Conservation (phyloP, 2,113 vertebrate species). For the Tetrax tetrax region DNA sequence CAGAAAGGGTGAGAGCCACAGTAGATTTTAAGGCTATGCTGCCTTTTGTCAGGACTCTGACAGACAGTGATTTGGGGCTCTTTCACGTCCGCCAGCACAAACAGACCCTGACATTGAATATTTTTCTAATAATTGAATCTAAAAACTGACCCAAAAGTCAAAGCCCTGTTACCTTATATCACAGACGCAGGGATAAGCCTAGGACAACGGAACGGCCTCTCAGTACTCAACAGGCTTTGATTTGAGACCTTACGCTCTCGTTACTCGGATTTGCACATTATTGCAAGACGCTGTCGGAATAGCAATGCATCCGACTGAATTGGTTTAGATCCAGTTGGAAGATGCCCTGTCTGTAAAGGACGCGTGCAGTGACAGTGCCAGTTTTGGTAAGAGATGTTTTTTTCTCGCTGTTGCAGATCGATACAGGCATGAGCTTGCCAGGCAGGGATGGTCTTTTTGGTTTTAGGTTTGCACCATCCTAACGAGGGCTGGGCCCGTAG, state of each 20-base stretch:
- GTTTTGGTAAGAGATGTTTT: neutral
- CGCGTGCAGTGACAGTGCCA: neutral
- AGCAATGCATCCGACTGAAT: neutral
- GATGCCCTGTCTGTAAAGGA: neutral
- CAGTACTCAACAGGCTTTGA: neutral
- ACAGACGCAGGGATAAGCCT: fast-evolving
- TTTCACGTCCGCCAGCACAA: neutral
- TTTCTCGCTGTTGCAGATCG: neutral
- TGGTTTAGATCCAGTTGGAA: neutral
- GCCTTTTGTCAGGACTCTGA: neutral
- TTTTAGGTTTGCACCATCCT: neutral
- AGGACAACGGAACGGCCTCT: neutral
- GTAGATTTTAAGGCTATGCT: neutral
- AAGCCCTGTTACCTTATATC: neutral
- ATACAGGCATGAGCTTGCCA: neutral
- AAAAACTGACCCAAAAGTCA: neutral
- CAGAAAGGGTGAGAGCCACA: neutral
- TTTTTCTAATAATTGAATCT: neutral
- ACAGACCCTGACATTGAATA: neutral
- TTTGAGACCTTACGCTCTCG: neutral
- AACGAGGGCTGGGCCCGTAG: neutral
- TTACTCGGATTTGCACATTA: neutral
- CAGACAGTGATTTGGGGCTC: neutral
- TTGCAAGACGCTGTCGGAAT: neutral
- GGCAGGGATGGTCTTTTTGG: neutral